These are phyloP conservation scores for Sciaenops ocellatus DNA, from an alignment of 2,797 vertebrate genomes.

Conservation along the genomic window DNA sequence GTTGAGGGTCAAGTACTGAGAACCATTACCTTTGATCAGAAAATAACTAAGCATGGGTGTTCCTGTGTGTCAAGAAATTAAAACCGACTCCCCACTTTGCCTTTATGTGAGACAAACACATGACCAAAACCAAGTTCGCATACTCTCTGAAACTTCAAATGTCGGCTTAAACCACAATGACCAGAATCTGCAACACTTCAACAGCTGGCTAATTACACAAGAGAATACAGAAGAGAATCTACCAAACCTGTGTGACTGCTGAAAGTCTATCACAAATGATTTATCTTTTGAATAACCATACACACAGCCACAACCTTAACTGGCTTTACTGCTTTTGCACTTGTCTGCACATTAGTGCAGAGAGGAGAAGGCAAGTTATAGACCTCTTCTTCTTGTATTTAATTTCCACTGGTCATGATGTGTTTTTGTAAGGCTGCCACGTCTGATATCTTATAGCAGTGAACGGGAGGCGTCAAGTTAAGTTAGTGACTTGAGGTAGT, in stretches of 20 bases:
- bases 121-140: constrained; percentile 2
- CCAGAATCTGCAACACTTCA: neutral
- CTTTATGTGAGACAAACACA: neutral
- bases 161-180: neutral
- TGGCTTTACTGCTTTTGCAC: neutral
- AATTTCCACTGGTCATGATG: neutral
- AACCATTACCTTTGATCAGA: neutral
- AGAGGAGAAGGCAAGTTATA: neutral
- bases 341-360: neutral
- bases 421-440: neutral
- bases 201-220: constrained; percentile 7
- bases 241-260: constrained; percentile 1
- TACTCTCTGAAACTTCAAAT: neutral
- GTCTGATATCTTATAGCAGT: constrained; percentile 8
- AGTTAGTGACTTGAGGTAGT: constrained; percentile 8
- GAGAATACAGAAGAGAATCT: neutral
- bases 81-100: constrained; percentile 6
- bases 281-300: neutral
- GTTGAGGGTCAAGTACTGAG: neutral
- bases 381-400: neutral
- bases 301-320: neutral
- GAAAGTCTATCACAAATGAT: neutral
- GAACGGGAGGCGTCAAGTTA: constrained; percentile 13
- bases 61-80: neutral
- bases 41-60: neutral